A percentile compares a stretch with the other conserved stretches of the same genome.
These are phyloP conservation scores for Phanerotoma sp. DNA, from an alignment of 2,888 invertebrate genomes.

Conservation along the genomic window DNA sequence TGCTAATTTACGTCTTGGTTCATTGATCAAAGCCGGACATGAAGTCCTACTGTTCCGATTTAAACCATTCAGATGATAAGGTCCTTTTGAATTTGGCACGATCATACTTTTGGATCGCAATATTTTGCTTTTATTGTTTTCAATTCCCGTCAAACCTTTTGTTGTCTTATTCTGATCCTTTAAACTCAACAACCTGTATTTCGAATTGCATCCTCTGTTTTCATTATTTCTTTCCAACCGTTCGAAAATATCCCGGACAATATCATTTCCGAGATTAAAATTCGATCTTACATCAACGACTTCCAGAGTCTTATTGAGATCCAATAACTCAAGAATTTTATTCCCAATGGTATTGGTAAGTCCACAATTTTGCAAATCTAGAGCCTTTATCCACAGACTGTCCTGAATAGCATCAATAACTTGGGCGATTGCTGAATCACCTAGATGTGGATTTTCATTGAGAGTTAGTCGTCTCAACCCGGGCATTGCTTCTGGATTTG, in stretches of 20 bases:
- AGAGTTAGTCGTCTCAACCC: conserved; percentile 71
- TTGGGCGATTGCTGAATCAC: conserved; percentile 65
- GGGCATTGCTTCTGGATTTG: conserved; percentile 71
- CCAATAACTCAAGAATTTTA: conserved; percentile 64
- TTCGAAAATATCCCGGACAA: conserved; percentile 55
- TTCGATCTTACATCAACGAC: conserved; percentile 72
- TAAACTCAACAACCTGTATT: conserved; percentile 47
- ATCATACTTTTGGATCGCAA: conserved; percentile 34
- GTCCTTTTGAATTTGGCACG: conserved; percentile 32
- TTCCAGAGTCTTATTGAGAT: conserved; percentile 67
- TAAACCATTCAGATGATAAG: conserved; percentile 27
- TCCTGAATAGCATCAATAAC: conserved; percentile 72
- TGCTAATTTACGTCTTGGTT: conserved; percentile 30
- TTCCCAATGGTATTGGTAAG: conserved; percentile 65
- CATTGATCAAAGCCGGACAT: conserved; percentile 25
- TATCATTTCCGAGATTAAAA: conserved; percentile 58
- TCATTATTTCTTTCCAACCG: conserved; percentile 40
- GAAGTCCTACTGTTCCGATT: conserved; percentile 27
- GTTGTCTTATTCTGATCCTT: conserved; percentile 34
- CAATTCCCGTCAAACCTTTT: not conserved
- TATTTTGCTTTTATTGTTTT: conserved; percentile 17
- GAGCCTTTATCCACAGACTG: conserved; percentile 78
- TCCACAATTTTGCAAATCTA: conserved; percentile 77
- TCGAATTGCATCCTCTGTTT: conserved; percentile 34
- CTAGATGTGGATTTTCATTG: conserved; percentile 69